Conservation (phyloP, 1,140 invertebrate genomes). For the Caenorhabditis briggsae region DNA sequence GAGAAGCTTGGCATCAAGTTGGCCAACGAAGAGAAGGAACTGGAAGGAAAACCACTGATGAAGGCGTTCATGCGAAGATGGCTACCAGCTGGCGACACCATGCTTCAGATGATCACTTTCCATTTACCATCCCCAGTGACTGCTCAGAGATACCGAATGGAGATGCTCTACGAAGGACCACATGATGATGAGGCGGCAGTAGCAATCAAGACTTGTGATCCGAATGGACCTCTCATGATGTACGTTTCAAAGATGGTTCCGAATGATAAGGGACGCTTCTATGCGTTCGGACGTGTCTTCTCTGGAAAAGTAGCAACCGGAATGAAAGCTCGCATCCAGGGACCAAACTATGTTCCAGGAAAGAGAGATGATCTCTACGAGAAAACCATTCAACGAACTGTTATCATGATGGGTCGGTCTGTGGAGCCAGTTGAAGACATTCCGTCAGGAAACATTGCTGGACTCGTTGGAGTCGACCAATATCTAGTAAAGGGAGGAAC, state of each 20-base stretch:
- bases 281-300: constrained; percentile 99
- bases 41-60: constrained; percentile 82
- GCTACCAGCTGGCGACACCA: constrained; percentile 97
- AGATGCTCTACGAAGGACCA: constrained; percentile 98
- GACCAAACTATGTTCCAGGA: constrained; percentile 94
- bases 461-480: constrained; percentile 99
- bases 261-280: constrained; percentile 99
- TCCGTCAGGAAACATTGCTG: constrained; percentile 98
- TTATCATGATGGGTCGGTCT: constrained; percentile 99
- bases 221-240: constrained; percentile 98
- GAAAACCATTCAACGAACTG: constrained; percentile 90
- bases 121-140: constrained; percentile 98
- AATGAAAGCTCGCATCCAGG: constrained; percentile 95
- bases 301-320: constrained; percentile 94
- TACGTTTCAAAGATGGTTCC: constrained; percentile 99
- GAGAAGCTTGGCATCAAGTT: constrained; percentile 91
- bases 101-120: constrained; percentile 99
- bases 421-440: constrained; percentile 99
- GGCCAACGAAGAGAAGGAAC: constrained; percentile 93
- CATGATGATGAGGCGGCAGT: constrained; percentile 93
- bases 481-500: constrained; percentile 99
- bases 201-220: constrained; percentile 88
- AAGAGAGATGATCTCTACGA: constrained; percentile 99
- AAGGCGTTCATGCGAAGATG: constrained; percentile 96
- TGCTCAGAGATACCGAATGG: constrained; percentile 98